A percentile compares a stretch with the other conserved stretches of the same genome.
phyloP scores from a whole-genome alignment of 2,797 vertebrate genomes.

The Anomalospiza imberbis region DNA sequence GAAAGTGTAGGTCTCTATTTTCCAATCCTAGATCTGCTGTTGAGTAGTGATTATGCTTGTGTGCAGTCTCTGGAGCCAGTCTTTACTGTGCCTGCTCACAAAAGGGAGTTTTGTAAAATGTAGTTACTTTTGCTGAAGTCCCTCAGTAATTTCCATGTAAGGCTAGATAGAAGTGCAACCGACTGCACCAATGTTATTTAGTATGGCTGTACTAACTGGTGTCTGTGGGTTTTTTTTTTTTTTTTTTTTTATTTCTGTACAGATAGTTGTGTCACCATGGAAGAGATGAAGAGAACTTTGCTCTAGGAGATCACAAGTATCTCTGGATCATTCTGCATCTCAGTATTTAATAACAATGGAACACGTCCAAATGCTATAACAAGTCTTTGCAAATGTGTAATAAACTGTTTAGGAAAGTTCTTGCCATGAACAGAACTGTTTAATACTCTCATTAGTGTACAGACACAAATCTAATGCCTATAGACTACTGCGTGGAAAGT shows the following conservation, averaged over 20 bases:
- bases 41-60: neutral
- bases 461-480: conserved; percentile 70
- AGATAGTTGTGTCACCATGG: conserved; percentile 65
- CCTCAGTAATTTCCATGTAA: neutral
- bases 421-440: conserved; percentile 73
- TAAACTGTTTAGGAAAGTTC: conserved; percentile 64
- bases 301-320: conserved; percentile 66
- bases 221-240: neutral
- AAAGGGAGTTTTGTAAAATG: neutral
- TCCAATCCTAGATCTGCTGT: neutral
- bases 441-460: conserved; percentile 59
- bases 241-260: neutral
- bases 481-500: conserved; percentile 68
- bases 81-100: neutral
- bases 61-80: neutral
- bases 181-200: neutral
- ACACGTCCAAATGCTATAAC: conserved; percentile 64
- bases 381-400: conserved; percentile 63
- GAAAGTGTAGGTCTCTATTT: neutral
- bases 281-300: conserved; percentile 50
- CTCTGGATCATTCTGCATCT: conserved; percentile 49
- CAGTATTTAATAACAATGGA: conserved; percentile 57
- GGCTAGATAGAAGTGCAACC: neutral
- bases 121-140: neutral
- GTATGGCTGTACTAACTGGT: neutral